phyloP scores from a whole-genome alignment of 37 sponge, comb jelly and placozoan species.

The Beroe forskalii region DNA sequence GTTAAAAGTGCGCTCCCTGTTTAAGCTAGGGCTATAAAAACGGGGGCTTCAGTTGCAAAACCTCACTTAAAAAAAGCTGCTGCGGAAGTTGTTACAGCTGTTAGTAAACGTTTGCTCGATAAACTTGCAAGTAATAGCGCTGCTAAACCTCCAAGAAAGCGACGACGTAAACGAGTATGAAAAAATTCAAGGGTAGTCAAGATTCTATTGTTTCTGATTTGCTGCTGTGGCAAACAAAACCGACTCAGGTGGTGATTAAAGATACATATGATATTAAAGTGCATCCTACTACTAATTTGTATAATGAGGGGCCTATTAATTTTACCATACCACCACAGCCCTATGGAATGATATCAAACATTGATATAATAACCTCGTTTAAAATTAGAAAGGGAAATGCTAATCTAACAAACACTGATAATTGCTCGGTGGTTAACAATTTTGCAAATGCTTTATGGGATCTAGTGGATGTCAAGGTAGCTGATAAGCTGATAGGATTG shows the following conservation, averaged over 20 bases:
- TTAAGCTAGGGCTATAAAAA: conserved; percentile 4
- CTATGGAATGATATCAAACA: background rate
- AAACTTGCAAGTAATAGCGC: background rate
- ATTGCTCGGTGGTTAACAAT: background rate
- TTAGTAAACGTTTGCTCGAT: background rate
- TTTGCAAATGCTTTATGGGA: conserved; percentile 10
- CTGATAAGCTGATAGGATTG: conserved; percentile 22
- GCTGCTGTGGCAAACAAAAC: background rate
- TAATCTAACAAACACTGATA: background rate
- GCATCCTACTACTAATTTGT: background rate
- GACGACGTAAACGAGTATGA: background rate
- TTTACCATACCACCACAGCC: conserved; percentile 5
- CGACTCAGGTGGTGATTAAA: background rate
- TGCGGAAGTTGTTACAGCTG: background rate
- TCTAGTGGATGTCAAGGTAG: background rate
- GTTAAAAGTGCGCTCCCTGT: background rate
- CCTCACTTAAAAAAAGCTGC: conserved; percentile 20
- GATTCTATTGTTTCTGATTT: background rate
- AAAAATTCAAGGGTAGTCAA: background rate
- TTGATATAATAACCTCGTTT: conserved; percentile 7
- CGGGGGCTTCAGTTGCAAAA: background rate
- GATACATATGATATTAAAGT: conserved; percentile 8
- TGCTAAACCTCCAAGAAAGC: background rate
- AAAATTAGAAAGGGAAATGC: background rate
- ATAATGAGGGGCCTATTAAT: background rate